Percentiles rank a stretch among this genome's conserved stretches.
Conservation (phyloP, 2,113 vertebrate genomes). For the Poeciliopsis prolifica region DNA sequence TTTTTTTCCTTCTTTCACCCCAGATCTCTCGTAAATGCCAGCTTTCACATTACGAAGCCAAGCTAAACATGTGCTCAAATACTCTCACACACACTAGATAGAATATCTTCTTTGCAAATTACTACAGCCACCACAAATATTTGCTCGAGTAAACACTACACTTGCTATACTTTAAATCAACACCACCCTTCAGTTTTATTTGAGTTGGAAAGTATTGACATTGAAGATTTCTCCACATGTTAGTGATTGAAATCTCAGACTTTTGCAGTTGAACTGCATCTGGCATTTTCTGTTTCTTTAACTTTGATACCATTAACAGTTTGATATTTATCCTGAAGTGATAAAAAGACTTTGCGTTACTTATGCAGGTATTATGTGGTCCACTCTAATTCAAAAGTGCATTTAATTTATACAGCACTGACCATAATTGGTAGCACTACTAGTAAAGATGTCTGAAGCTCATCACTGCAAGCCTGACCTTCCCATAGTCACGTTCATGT, state of each 20-base stretch:
- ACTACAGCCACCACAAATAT: conserved; percentile 58
- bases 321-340: background rate
- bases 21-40: conserved; percentile 65
- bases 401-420: too few species aligned
- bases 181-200: background rate
- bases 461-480: too few species aligned
- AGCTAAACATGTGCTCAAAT: conserved; percentile 58
- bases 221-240: background rate
- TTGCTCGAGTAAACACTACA: conserved; percentile 50
- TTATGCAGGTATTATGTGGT: too few species aligned
- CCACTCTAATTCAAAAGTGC: too few species aligned
- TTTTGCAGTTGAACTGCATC: background rate
- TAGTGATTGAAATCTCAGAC: background rate
- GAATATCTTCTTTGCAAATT: conserved; percentile 60
- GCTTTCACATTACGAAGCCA: conserved; percentile 61
- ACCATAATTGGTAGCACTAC: too few species aligned
- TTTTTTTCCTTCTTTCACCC: conserved; percentile 72
- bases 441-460: too few species aligned
- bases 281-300: background rate
- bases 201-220: background rate
- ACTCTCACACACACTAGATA: conserved; percentile 45
- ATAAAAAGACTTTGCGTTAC: too few species aligned
- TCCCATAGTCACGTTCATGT: too few species aligned
- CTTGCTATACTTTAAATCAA: conserved; percentile 39
- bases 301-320: background rate